A percentile compares a stretch with the other conserved stretches of the same genome.
phyloP scores from a whole-genome alignment of 2,113 vertebrate species.

The Myotis lucifugus region DNA sequence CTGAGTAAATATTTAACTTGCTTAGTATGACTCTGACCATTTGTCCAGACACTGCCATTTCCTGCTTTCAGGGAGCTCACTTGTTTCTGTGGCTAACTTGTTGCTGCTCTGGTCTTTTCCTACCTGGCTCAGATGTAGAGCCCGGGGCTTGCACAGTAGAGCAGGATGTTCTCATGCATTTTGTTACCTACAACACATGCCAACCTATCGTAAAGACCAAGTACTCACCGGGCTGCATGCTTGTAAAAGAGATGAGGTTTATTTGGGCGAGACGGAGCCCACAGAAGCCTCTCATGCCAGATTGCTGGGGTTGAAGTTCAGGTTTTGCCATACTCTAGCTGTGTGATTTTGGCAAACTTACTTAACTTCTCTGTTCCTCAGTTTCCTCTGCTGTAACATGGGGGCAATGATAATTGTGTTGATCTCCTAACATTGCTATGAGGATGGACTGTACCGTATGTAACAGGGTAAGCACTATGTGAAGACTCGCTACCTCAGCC shows the following conservation, averaged over 20 bases:
- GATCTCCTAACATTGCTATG: neutral
- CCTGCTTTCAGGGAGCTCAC: conserved; percentile 26
- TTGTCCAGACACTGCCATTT: neutral
- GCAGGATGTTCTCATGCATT: neutral
- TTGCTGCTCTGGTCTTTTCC: neutral
- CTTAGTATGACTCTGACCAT: neutral
- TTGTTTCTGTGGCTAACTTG: neutral
- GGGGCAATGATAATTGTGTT: neutral
- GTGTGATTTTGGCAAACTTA: neutral
- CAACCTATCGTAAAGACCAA: neutral
- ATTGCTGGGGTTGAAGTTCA: neutral
- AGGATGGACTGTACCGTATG: neutral
- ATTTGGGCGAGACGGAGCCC: neutral
- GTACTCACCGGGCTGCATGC: neutral
- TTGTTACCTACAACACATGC: neutral
- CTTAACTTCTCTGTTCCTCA: neutral
- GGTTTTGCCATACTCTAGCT: neutral
- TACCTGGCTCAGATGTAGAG: neutral
- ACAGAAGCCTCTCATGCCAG: neutral
- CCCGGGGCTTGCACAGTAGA: neutral
- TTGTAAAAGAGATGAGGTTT: neutral
- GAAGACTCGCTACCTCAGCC: no score
- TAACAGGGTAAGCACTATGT: neutral
- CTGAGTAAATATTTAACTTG: conserved; percentile 63
- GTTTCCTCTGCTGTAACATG: neutral